Percentiles rank a stretch among this genome's conserved stretches.
Conservation (phyloP, 2,113 vertebrate genomes). For the Circaetus gallicus region DNA sequence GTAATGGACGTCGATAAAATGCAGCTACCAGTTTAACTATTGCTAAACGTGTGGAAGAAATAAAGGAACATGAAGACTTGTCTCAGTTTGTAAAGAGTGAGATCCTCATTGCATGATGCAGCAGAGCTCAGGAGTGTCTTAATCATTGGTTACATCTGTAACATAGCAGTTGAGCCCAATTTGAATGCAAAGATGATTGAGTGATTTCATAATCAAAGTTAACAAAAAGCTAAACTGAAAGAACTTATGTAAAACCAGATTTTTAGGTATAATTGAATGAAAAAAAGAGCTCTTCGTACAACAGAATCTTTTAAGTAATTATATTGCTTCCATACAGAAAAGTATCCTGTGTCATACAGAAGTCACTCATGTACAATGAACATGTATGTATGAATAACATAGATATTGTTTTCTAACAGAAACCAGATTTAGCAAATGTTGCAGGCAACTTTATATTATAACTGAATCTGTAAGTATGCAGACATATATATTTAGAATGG, state of each 20-base stretch:
- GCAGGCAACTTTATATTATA: neutral
- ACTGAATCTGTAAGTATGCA: neutral
- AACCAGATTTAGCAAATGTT: neutral
- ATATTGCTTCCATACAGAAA: neutral
- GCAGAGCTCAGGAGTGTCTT: neutral
- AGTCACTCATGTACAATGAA: neutral
- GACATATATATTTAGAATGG: neutral
- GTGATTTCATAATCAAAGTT: neutral
- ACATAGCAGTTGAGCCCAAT: neutral
- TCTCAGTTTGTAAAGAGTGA: neutral
- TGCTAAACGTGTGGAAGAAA: neutral
- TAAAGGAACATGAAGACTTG: neutral
- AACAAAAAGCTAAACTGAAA: neutral
- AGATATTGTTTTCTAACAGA: neutral
- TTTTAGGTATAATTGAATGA: neutral
- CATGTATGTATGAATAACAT: neutral
- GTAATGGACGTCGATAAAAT: neutral
- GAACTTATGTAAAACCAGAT: neutral
- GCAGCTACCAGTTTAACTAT: neutral
- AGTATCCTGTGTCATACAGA: neutral
- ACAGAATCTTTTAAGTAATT: neutral
- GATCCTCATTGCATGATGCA: neutral
- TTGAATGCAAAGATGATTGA: neutral
- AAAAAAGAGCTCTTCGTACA: neutral
- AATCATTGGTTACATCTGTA: neutral